Evolutionary conservation across 2,888 invertebrate species (phyloP).

Genomic region (Orthosia gracilis): DNA sequence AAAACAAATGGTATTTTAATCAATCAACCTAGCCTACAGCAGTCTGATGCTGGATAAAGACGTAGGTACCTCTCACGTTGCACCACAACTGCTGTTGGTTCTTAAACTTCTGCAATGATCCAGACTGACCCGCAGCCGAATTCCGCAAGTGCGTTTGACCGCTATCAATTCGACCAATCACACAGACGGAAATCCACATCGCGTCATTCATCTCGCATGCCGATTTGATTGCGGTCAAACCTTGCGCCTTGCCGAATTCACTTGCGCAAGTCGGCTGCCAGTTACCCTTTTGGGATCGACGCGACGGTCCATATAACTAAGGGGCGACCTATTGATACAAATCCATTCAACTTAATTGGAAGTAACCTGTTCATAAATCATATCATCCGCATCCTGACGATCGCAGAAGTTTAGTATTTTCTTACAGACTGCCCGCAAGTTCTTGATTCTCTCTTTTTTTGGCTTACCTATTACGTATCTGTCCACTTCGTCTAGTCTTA

Average conservation of each 20-base stretch:
- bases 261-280: too few species aligned
- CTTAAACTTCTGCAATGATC: not conserved
- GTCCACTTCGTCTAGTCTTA: conserved; percentile 78
- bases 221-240: too few species aligned
- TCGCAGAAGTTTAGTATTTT: conserved; percentile 84
- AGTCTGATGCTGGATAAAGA: not conserved
- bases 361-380: conserved; percentile 76
- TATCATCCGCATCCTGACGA: conserved; percentile 80
- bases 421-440: conserved; percentile 82
- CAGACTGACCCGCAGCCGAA: not conserved
- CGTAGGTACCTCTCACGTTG: not conserved
- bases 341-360: not conserved
- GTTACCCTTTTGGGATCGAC: not conserved
- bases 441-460: conserved; percentile 81
- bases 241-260: too few species aligned
- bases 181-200: too few species aligned
- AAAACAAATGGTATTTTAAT: not conserved
- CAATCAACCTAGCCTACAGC: not conserved
- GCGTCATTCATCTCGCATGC: too few species aligned
- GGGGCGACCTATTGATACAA: not conserved
- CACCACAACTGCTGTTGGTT: not conserved
- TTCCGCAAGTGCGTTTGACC: too few species aligned
- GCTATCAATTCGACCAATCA: too few species aligned
- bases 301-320: not conserved
- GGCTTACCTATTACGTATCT: conserved; percentile 73